Evolutionary conservation across 1,140 invertebrate species (phyloP), one percentile per base, ranked within the genome.

Genomic region (Conopomorpha cramerella): DNA sequence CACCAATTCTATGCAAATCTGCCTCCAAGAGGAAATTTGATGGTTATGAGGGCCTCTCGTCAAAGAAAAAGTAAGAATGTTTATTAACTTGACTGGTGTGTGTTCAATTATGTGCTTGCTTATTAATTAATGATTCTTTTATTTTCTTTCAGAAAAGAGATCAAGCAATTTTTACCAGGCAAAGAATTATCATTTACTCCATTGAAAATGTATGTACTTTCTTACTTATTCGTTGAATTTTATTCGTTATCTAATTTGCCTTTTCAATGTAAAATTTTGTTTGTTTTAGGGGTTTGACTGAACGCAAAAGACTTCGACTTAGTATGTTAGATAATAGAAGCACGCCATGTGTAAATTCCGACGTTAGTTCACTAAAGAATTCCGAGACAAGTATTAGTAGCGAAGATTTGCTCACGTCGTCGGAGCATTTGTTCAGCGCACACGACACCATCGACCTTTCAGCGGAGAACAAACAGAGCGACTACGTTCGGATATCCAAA

Each of bases 401-500:
- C 49, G 67, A 66, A 55, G 72, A 62, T 47, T 40, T 72, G 40
- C 31, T 73, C 30, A 73, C 72, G 29, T 77, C 71, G 13, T 62
- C 71, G n/a, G 68, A 77, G 47, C 58, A 70, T 44, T 46, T 77
- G 42, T 72, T 72, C 46, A 70, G 54, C 36, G 49, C 61, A 16
- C 64, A 70, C 33, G 62, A 72, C 45, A 73, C 67, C 8, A 67
- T 67, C 16, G 65, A 73, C 40, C 48, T 73, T 8, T 73, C 67
- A n/a, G 55, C 66, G 2, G 70, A 76, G 35, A 64, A 61, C 53
- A 72, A 62, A 38, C 52, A 62, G 39, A 29, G 39, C 8, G 85
- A 88, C 42, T 89, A 85, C 49, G 84, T 88, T 2, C 77, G 79
- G 42, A 83, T 88, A 46, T 81, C 84, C 10, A 88, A 88, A 63